These are phyloP conservation scores for Acanthosepion pharaonis DNA, from an alignment of 2,888 invertebrate species.

Conservation along the genomic window DNA sequence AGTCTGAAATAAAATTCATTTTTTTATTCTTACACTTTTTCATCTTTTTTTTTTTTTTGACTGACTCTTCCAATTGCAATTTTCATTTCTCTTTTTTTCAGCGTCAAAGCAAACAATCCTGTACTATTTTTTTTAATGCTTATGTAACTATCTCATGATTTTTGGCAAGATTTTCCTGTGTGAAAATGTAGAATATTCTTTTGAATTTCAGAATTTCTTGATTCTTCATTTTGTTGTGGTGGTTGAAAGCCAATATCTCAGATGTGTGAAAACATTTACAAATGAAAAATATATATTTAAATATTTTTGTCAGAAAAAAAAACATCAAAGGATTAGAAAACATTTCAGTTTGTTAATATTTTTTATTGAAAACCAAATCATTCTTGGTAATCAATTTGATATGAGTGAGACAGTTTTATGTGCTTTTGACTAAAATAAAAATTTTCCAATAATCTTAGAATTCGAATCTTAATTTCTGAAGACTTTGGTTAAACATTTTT, in stretches of 20 bases:
- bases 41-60: too few relatives aligned
- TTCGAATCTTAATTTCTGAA: background rate
- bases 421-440: background rate
- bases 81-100: background rate
- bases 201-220: background rate
- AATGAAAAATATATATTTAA: background rate
- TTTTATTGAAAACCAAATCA: background rate
- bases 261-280: background rate
- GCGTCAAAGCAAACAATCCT: background rate
- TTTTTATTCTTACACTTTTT: too few relatives aligned
- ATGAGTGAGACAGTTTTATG: background rate
- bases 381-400: background rate
- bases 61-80: background rate
- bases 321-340: background rate
- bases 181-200: background rate
- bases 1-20: too few relatives aligned
- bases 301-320: background rate
- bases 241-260: background rate
- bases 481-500: background rate
- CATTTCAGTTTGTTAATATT: background rate
- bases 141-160: background rate
- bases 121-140: background rate
- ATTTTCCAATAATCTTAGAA: background rate
- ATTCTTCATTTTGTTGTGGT: background rate
- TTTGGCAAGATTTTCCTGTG: background rate